These are phyloP conservation scores for Heliconius charithonia DNA, from an alignment of 2,888 invertebrate genomes.

Conservation along the genomic window DNA sequence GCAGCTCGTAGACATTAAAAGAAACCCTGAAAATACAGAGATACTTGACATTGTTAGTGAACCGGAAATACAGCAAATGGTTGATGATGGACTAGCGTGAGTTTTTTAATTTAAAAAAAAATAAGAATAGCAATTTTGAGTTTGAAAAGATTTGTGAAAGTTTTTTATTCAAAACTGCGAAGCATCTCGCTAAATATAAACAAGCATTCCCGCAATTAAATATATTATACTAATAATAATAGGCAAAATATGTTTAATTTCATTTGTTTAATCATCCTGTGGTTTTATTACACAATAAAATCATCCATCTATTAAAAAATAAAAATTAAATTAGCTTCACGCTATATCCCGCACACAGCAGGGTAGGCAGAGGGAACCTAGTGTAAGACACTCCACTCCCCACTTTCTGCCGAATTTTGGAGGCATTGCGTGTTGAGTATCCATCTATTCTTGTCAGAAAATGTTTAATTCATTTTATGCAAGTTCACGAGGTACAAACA, in stretches of 20 bases:
- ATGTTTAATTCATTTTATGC: neutral
- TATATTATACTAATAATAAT: too few species aligned
- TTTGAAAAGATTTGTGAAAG: too few species aligned
- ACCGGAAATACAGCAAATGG: slow-evolving; percentile 88
- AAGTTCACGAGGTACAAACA: neutral
- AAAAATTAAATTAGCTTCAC: too few species aligned
- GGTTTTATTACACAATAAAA: neutral
- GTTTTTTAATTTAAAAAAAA: slow-evolving; percentile 50
- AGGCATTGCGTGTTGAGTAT: too few species aligned
- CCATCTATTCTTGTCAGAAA: neutral
- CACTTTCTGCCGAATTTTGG: too few species aligned
- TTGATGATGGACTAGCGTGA: slow-evolving; percentile 91
- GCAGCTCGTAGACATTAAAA: slow-evolving; percentile 90
- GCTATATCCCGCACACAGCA: too few species aligned
- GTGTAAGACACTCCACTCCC: too few species aligned
- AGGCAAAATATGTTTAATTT: neutral
- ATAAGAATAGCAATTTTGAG: neutral
- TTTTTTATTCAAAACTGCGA: too few species aligned
- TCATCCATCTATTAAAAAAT: too few species aligned
- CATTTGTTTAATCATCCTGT: neutral
- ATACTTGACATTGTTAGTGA: slow-evolving; percentile 87
- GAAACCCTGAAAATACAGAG: slow-evolving; percentile 89
- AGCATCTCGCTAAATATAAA: too few species aligned
- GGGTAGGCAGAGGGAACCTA: too few species aligned
- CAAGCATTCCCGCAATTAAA: too few species aligned